These are phyloP conservation scores for Palythoa grandis DNA, from an alignment of 92 coral and sea anemone species.

Conservation along the genomic window DNA sequence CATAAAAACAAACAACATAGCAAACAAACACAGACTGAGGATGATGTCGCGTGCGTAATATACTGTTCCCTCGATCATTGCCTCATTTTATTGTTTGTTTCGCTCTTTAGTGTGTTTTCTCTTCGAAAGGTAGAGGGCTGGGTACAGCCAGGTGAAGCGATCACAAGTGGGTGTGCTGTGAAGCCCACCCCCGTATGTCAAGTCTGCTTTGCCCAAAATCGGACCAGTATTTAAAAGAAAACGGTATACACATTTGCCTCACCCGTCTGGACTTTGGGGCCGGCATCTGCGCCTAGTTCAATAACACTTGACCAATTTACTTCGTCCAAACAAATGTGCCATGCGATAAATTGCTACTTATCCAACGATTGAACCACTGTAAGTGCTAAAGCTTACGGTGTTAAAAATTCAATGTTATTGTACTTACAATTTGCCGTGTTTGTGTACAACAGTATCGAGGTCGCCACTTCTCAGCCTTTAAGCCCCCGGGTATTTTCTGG, in stretches of 20 bases:
- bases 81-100: neutral
- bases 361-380: constrained; percentile 23
- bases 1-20: constrained; percentile 32
- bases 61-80: neutral
- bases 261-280: constrained; percentile 17
- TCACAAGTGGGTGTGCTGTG: neutral
- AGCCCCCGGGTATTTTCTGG: constrained; percentile 8
- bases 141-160: neutral
- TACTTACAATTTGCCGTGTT: constrained; percentile 30
- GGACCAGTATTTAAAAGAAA: neutral
- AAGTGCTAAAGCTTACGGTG: constrained; percentile 7
- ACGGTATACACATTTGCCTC: constrained; percentile 13
- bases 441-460: neutral
- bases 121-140: neutral
- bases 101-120: neutral
- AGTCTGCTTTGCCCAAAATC: neutral
- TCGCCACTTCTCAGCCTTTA: neutral
- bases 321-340: neutral
- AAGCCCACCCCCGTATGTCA: neutral
- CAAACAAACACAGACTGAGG: neutral
- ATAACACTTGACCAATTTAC: constrained; percentile 26
- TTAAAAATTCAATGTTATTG: neutral
- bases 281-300: neutral
- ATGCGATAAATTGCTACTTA: neutral
- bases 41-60: neutral